Conservation (phyloP, 2,888 invertebrate species). For the Agrenia bidenticulata region DNA sequence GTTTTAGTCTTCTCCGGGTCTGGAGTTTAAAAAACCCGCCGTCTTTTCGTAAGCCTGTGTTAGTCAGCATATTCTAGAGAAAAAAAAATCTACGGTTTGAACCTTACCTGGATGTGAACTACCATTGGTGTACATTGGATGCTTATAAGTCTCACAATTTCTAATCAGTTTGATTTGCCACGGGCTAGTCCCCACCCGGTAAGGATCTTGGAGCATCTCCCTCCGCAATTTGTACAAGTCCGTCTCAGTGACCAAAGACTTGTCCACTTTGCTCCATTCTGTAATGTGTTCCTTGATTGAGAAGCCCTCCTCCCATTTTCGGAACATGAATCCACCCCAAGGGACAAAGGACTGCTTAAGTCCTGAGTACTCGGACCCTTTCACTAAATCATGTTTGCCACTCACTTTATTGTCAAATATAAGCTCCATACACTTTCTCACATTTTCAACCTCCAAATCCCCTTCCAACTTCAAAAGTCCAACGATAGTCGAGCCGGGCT, state of each 20-base stretch:
- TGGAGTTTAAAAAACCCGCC: no score
- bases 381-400: no score
- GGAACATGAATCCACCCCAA: slow-evolving; percentile 41
- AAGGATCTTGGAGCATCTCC: slow-evolving; percentile 33
- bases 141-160: slow-evolving; percentile 31
- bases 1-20: not conserved
- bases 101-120: not conserved
- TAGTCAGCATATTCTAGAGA: no score
- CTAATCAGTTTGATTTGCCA: slow-evolving; percentile 42
- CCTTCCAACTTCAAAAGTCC: no score
- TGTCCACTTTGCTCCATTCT: slow-evolving; percentile 28
- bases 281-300: slow-evolving; percentile 39
- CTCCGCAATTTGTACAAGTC: slow-evolving; percentile 31
- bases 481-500: slow-evolving; percentile 11
- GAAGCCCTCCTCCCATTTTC: slow-evolving; percentile 43
- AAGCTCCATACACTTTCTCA: no score
- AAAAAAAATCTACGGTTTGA: no score
- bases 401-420: no score
- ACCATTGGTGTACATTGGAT: slow-evolving; percentile 7
- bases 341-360: slow-evolving; percentile 37
- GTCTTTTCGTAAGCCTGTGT: no score
- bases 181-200: slow-evolving; percentile 26
- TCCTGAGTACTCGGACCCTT: slow-evolving; percentile 46
- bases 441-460: no score
- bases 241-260: slow-evolving; percentile 23